Evolutionary conservation across 1,140 invertebrate species (phyloP), one percentile per base, ranked within the genome.

Genomic region (Chymomyza costata): DNA sequence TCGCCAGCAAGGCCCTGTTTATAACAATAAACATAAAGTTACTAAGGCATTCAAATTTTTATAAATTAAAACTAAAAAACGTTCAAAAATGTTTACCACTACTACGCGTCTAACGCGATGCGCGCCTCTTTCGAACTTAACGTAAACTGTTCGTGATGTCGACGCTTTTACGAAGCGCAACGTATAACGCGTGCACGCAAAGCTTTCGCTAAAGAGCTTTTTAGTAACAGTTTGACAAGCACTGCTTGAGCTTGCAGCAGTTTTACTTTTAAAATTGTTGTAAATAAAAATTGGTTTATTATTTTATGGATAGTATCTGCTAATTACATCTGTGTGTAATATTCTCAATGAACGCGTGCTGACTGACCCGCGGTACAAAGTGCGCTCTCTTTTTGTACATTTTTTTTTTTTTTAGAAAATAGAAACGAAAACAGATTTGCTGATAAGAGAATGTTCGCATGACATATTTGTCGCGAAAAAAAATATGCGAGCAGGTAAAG

Each of bases 1-100:
- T 92, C 90, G 32, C 88, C 89, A 60, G 88, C 89, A 32, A 91
- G 70, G 35, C 88, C 89, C 91, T 89, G 86, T 50, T 48, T 38
- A 40, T 48, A 19, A 34, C 11, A 6, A 25, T 41, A 35, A 14
- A 49, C 13, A 43, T 17, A 19, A 41, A 48, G 15, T 37, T n/a
- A n/a, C n/a, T 17, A 50, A 40, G 41, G 28, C 7, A 28, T 38
- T 44, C 21, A 10, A 48, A 16, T 13, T 34, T 39, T 16, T 17
- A 44, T 34, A 32, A 31, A 30, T 17, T 14, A 46, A 35, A 14
- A 21, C 17, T n/a, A 11, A 10, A 48, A 48, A 35, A 30, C 13
- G 25, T 41, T 28, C 16, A 10, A 48, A 48, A 35, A 30, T 17
- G 25, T 41, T 28, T 16, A 44, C 32, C 34, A 44, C 52, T 31